Evolutionary conservation across 2,888 invertebrate genomes (phyloP), one percentile per base, ranked within the genome.

Genomic region (Eupelmus urozonus): DNA sequence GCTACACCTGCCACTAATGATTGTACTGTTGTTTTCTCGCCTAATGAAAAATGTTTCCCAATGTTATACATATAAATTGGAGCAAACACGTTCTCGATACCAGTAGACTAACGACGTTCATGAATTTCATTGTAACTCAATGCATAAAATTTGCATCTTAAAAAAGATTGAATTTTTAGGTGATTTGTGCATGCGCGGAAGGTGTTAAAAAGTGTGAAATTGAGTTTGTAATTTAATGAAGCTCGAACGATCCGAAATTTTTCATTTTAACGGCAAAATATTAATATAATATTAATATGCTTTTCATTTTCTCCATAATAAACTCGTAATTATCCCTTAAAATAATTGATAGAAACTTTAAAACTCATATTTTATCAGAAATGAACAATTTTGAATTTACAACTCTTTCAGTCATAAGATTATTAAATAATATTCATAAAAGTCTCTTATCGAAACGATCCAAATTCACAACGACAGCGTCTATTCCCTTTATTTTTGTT

Each of bases 71-170:
- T 77, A 59, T 66, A 77, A 70, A 74, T 80, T 76, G 60, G 59
- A 70, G 60, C 55, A 53, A 80, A 80, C 80, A 66, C 76, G 76
- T 77, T 70, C 66, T 76, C 76, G 53, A 80, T 80, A 76, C 53
- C 25, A 20, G 5, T 18, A 40, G 70, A 69, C 65, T 76, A 60
- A 72, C 66, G 25, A 45, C 76, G 40, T 69, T 60, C 78, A 75
- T 80, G 80, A 80, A 80, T 80, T 77, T 80, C 75, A 71, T 71
- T 71, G 77, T 74, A 75, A 53, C 34, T 74, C 63, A 65, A 80
- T 80, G 78, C 80, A 80, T 80, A 80, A 80, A 80, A 80, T 80
- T 80, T 76, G 65, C 80, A 80, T 80, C 55, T 59, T 69, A 66
- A 74, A 80, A 57, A 70, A 45, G 49, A 23, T 53, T 42, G 70